Percentiles rank a stretch among this genome's conserved stretches.
phyloP scores from a whole-genome alignment of 2,888 invertebrate genomes.

The Standfussiana lucernea region DNA sequence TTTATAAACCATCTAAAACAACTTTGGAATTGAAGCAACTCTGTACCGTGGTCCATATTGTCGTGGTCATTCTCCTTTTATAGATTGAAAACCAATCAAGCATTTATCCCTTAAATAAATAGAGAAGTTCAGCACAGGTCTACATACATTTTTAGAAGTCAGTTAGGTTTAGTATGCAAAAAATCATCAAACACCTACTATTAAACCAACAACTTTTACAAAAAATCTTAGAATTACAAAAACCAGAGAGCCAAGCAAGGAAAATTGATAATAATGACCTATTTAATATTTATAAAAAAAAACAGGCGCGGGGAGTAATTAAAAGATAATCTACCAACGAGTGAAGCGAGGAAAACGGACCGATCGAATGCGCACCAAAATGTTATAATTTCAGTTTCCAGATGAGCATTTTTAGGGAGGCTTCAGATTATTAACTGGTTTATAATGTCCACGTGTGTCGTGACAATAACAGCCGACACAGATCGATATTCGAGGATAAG shows the following conservation, averaged over 20 bases:
- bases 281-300: conserved; percentile 61
- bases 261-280: conserved; percentile 53
- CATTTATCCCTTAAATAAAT: neutral
- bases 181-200: neutral
- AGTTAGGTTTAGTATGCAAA: neutral
- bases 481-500: neutral
- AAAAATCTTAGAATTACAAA: conserved; percentile 21
- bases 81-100: neutral
- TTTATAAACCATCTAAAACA: too few relatives aligned
- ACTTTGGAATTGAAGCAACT: too few relatives aligned
- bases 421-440: neutral
- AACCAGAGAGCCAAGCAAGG: conserved; percentile 12
- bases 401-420: conserved; percentile 56
- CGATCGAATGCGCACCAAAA: conserved; percentile 67
- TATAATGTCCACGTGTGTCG: neutral
- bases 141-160: neutral
- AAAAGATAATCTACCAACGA: conserved; percentile 71
- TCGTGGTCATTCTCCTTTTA: too few relatives aligned
- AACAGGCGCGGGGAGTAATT: conserved; percentile 68
- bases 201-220: neutral
- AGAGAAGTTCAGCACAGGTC: neutral
- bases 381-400: conserved; percentile 67
- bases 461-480: neutral
- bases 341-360: conserved; percentile 66
- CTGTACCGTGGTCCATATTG: too few relatives aligned